Evolutionary conservation across 2,888 invertebrate species (phyloP).

Genomic region (Agriopis marginaria): DNA sequence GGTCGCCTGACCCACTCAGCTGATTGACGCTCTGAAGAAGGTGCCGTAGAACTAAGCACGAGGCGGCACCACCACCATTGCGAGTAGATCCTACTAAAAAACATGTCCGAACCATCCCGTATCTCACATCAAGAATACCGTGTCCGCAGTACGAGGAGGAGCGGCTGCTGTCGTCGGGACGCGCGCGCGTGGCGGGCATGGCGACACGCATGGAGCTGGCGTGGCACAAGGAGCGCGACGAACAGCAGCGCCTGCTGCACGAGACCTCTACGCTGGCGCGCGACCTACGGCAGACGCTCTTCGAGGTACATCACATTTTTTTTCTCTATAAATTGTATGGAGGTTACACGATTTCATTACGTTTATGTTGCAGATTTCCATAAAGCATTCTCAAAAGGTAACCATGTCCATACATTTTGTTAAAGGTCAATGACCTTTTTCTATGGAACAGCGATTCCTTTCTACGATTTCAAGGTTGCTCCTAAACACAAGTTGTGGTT

Average conservation of each 20-base stretch:
- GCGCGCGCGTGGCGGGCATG: conserved; percentile 94
- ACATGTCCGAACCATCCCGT: background rate
- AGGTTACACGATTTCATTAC: too few relatives aligned
- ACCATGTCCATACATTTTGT: too few relatives aligned
- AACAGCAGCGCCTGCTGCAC: conserved; percentile 95
- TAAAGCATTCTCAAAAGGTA: too few relatives aligned
- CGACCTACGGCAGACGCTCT: conserved; percentile 94
- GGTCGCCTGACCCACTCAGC: background rate
- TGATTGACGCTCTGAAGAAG: background rate
- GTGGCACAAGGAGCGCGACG: conserved; percentile 97
- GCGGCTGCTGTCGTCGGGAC: conserved; percentile 92
- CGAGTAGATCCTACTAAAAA: background rate
- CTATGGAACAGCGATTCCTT: too few relatives aligned
- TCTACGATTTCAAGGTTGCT: background rate
- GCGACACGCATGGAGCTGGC: conserved; percentile 95
- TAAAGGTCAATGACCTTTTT: too few relatives aligned
- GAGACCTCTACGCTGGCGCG: conserved; percentile 96
- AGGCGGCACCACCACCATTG: background rate
- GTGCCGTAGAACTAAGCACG: background rate
- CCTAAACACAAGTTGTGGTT: too few relatives aligned
- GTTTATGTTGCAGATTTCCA: too few relatives aligned
- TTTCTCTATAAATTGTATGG: too few relatives aligned
- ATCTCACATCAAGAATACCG: background rate
- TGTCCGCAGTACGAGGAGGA: conserved; percentile 92
- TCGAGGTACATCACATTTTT: conserved; percentile 85